These are phyloP conservation scores for Cheilosia vulpina DNA, from an alignment of 2,888 invertebrate species.

Conservation along the genomic window DNA sequence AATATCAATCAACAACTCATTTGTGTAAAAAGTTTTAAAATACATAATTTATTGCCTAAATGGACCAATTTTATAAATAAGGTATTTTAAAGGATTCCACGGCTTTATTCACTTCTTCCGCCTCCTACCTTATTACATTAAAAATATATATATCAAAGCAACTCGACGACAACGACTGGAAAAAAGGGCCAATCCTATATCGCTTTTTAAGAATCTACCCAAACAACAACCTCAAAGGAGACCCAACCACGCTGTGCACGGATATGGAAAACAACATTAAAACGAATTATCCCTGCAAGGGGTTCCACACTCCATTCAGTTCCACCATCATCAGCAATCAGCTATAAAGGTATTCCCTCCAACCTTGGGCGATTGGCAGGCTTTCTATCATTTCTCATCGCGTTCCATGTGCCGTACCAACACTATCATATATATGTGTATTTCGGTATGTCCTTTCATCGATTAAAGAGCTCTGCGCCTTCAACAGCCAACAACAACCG, in stretches of 20 bases:
- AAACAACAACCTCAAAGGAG: conserved; percentile 25
- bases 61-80: no score
- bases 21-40: no score
- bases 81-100: no score
- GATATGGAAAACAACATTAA: conserved; percentile 22
- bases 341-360: not conserved
- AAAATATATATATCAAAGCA: conserved; percentile 8
- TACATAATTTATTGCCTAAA: no score
- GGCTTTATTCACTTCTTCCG: no score
- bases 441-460: conserved; percentile 34
- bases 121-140: conserved; percentile 26
- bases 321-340: not conserved
- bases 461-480: conserved; percentile 39
- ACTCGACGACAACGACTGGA: not conserved
- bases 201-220: conserved; percentile 8
- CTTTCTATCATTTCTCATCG: conserved; percentile 15
- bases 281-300: conserved; percentile 32
- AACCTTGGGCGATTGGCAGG: conserved; percentile 9
- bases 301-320: conserved; percentile 6
- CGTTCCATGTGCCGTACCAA: not conserved
- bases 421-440: not conserved
- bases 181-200: not conserved
- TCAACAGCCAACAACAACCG: not conserved
- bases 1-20: no score
- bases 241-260: conserved; percentile 17